Evolutionary conservation across 2,888 invertebrate species (phyloP).

Genomic region (Callyntrura sp.): DNA sequence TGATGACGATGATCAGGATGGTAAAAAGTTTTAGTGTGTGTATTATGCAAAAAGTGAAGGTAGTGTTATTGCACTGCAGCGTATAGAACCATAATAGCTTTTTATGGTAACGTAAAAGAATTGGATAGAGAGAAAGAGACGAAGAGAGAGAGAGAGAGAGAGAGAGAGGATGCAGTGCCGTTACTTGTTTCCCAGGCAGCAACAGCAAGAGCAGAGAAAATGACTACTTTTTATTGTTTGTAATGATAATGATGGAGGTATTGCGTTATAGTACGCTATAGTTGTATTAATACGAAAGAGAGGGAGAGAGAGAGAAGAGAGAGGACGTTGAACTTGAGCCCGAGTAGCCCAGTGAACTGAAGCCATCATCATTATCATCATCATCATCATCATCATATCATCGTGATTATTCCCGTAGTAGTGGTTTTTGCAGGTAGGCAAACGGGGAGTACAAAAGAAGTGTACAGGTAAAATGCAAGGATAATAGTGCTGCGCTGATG

Average conservation of each 20-base stretch:
- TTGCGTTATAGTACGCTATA: not conserved
- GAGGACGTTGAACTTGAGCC: slow-evolving; percentile 77
- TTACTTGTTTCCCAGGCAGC: slow-evolving; percentile 51
- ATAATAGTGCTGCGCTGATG: slow-evolving; percentile 9
- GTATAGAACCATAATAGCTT: not conserved
- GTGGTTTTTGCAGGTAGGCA: slow-evolving; percentile 46
- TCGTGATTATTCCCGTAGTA: slow-evolving; percentile 33
- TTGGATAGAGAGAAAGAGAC: not conserved
- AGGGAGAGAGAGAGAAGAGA: slow-evolving; percentile 5
- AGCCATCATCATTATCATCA: slow-evolving; percentile 60
- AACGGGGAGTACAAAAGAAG: not conserved
- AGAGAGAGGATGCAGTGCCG: slow-evolving; percentile 55
- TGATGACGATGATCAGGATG: not conserved
- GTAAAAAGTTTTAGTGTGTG: not conserved
- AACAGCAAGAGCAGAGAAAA: slow-evolving; percentile 35
- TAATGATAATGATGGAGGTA: not conserved
- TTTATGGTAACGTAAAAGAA: not conserved
- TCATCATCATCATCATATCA: slow-evolving; percentile 14
- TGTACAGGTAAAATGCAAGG: not conserved
- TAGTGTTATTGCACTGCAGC: not conserved
- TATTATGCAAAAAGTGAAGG: slow-evolving; percentile 50
- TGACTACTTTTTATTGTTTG: not conserved
- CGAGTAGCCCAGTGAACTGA: slow-evolving; percentile 78
- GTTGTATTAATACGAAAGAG: not conserved
- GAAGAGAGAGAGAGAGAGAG: not conserved